Conservation (phyloP, 2,888 invertebrate species). For the Bombylius major region DNA sequence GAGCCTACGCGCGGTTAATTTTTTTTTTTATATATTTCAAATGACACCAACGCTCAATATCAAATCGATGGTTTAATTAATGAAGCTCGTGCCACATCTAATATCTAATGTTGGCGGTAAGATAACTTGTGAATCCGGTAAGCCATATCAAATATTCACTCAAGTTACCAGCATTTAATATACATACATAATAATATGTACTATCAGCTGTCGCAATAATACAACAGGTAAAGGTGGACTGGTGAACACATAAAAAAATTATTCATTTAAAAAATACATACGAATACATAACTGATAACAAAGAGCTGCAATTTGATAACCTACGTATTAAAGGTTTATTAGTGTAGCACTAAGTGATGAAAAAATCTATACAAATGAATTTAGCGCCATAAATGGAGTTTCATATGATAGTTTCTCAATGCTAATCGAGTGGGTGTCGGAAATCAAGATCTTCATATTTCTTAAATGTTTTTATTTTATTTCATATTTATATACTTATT, state of each 20-base stretch:
- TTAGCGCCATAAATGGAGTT: neutral
- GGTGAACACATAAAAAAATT: neutral
- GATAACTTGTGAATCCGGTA: neutral
- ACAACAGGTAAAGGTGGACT: neutral
- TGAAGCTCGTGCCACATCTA: constrained; percentile 6
- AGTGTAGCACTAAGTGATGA: neutral
- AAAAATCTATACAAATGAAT: neutral
- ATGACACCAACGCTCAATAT: constrained; percentile 3
- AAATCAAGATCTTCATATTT: neutral
- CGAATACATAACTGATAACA: neutral
- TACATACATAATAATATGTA: neutral
- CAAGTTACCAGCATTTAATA: neutral
- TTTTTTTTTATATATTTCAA: constrained; percentile 4
- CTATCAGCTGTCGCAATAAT: neutral
- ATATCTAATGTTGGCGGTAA: neutral
- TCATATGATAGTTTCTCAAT: neutral
- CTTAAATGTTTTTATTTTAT: too few relatives aligned
- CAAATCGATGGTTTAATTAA: constrained; percentile 5
- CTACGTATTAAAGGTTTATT: neutral
- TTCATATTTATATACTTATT: too few relatives aligned
- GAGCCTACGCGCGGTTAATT: constrained; percentile 5
- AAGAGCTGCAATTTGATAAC: neutral
- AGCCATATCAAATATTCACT: neutral
- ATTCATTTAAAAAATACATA: neutral
- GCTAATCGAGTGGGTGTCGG: neutral